phyloP scores from a whole-genome alignment of 2,797 vertebrate species.

The Sylvia borin region DNA sequence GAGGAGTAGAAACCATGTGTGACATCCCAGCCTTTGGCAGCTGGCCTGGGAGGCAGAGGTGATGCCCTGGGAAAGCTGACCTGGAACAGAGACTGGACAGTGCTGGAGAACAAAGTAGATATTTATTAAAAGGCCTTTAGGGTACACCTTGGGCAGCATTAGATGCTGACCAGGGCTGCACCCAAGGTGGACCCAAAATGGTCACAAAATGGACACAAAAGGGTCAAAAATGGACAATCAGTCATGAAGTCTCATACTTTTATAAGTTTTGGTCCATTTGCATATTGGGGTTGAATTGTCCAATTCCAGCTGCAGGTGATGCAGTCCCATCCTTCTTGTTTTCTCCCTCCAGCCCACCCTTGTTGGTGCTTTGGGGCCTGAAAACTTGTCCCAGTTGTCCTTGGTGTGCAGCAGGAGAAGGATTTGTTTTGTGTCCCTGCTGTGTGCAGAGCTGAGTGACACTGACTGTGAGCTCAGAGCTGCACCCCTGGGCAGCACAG shows the following conservation, averaged over 20 bases:
- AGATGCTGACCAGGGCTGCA: neutral
- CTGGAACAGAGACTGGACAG: neutral
- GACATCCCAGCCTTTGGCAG: neutral
- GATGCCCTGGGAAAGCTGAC: neutral
- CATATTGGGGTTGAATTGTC: neutral
- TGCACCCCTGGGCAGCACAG: neutral
- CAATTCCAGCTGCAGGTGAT: neutral
- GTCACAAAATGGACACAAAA: neutral
- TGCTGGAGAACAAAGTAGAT: neutral
- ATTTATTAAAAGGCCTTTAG: neutral
- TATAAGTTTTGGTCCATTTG: neutral
- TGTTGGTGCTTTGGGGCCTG: neutral
- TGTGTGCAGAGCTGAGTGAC: neutral
- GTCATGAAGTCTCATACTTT: neutral
- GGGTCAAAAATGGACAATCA: neutral
- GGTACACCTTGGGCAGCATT: neutral
- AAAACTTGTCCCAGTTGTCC: neutral
- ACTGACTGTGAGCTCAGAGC: neutral
- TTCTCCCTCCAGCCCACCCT: neutral
- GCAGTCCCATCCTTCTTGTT: neutral
- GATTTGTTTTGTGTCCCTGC: no score
- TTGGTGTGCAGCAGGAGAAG: neutral
- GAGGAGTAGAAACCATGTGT: fast-evolving
- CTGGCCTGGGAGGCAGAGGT: neutral
- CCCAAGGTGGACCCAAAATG: neutral